Evolutionary conservation across 1,140 invertebrate species (phyloP), one percentile per base, ranked within the genome.

Genomic region (Artemia franciscana): DNA sequence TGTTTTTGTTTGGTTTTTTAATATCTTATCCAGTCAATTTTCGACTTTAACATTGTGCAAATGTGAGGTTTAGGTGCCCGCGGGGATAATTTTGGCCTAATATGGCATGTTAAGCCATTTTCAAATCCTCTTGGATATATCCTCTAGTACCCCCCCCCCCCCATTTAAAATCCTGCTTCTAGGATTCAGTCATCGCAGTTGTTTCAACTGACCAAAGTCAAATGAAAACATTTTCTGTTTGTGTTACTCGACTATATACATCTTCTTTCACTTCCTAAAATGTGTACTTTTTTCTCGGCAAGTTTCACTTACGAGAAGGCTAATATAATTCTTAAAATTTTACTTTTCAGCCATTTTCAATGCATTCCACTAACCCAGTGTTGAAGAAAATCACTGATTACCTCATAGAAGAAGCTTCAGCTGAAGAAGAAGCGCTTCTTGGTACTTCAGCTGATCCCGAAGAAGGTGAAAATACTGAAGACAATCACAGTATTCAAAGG

Each of bases 321-420:
- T 9, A 51, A 9, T 9, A 51, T 51, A 9, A 51, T 18, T 18
- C 27, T 5, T 7, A 30, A 5, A 58, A 51, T 9, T n/a, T n/a
- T 9, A 26, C n/a, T 26, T 26, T 24, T 23, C 15, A 59, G 58
- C 24, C 39, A 3, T 88, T 88, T 73, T 86, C 85, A 57, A 77
- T 89, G 4, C 82, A 86, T 24, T 92, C 91, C 0, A 86, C 85
- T 67, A 98, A 98, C 76, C 94, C 95, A 4, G 84, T 98, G 9
- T 75, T 98, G 64, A 86, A 92, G 68, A 97, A 96, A 70, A 97
- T 98, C 61, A 96, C 92, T 0, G 93, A 98, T 71, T 97, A 93
- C 74, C 74, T 98, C 18, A 97, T 99, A 64, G 95, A 99, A 73
- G 94, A 98, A 78, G 91, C 91, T 0, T 93, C 87, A 23, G 94